phyloP scores from a whole-genome alignment of 2,888 invertebrate genomes.

The Caenorhabditis sp. region DNA sequence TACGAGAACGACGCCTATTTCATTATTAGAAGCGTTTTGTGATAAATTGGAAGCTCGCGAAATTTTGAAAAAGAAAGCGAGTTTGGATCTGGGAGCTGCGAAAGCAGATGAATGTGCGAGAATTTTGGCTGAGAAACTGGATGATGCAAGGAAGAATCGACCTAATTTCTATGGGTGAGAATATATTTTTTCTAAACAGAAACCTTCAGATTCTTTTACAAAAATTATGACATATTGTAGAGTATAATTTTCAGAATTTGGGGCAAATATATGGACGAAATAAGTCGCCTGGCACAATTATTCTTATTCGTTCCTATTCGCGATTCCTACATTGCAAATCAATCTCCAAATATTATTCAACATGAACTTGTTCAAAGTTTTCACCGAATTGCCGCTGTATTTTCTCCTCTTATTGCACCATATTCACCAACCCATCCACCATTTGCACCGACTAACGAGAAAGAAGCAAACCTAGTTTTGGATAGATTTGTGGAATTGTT shows the following conservation, averaged over 20 bases:
- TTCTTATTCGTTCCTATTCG: constrained; percentile 48
- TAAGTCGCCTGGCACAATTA: constrained; percentile 44
- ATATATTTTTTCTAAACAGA: not conserved
- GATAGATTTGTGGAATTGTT: constrained; percentile 59
- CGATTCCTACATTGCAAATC: constrained; percentile 38
- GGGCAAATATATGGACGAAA: constrained; percentile 38
- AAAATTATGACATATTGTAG: not conserved
- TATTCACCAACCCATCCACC: constrained; percentile 59
- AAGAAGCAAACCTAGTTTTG: constrained; percentile 48
- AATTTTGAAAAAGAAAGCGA: constrained; percentile 17
- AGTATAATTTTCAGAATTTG: constrained; percentile 23
- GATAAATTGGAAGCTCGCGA: constrained; percentile 43
- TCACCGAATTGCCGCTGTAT: constrained; percentile 46
- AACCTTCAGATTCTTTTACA: too few species aligned
- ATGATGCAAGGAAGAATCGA: constrained; percentile 41
- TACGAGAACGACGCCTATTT: constrained; percentile 43
- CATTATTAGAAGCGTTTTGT: constrained; percentile 51
- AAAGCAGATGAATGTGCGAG: constrained; percentile 40
- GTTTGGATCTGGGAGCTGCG: constrained; percentile 24
- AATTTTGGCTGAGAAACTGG: constrained; percentile 26
- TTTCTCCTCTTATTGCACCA: constrained; percentile 61
- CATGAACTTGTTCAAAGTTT: constrained; percentile 32
- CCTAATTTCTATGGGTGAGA: constrained; percentile 34
- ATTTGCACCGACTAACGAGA: constrained; percentile 57
- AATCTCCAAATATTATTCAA: constrained; percentile 31